Conservation (phyloP, 37 sponge, comb jelly and placozoan species). For the Chondrilla cf. caribensis region DNA sequence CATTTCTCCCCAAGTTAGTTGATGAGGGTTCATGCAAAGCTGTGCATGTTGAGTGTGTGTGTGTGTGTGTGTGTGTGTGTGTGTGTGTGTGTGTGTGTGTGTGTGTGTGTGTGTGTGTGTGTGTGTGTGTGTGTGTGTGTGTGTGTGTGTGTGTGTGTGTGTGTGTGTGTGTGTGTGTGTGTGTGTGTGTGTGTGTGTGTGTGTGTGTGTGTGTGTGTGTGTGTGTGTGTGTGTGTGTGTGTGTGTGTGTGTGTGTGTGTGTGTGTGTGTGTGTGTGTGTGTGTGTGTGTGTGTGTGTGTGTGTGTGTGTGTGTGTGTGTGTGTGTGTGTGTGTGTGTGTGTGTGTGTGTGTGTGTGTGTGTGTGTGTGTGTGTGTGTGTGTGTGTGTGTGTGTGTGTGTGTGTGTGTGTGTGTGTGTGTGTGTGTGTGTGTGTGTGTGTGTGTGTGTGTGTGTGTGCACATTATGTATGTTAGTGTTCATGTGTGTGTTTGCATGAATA, state of each 20-base stretch:
- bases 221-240: slow-evolving; percentile 10
- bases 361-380: too few relatives aligned
- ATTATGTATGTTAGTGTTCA: too few relatives aligned
- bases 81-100: slow-evolving; percentile 10
- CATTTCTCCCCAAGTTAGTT: too few relatives aligned
- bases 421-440: too few relatives aligned
- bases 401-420: too few relatives aligned
- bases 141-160: slow-evolving; percentile 40
- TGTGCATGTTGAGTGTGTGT: too few relatives aligned
- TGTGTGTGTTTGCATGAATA: too few relatives aligned
- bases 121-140: slow-evolving; percentile 35
- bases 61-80: slow-evolving; percentile 13
- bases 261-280: background rate
- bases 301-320: background rate
- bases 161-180: slow-evolving; percentile 39
- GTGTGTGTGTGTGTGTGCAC: too few relatives aligned
- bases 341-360: too few relatives aligned
- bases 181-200: slow-evolving; percentile 30
- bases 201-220: slow-evolving; percentile 27
- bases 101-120: slow-evolving; percentile 23
- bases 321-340: background rate
- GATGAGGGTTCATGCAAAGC: too few relatives aligned
- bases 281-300: background rate
- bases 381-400: too few relatives aligned
- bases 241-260: background rate